Percentiles rank a stretch among this genome's conserved stretches.
Evolutionary conservation across 2,888 invertebrate genomes (phyloP).

Genomic region (Nezara viridula): DNA sequence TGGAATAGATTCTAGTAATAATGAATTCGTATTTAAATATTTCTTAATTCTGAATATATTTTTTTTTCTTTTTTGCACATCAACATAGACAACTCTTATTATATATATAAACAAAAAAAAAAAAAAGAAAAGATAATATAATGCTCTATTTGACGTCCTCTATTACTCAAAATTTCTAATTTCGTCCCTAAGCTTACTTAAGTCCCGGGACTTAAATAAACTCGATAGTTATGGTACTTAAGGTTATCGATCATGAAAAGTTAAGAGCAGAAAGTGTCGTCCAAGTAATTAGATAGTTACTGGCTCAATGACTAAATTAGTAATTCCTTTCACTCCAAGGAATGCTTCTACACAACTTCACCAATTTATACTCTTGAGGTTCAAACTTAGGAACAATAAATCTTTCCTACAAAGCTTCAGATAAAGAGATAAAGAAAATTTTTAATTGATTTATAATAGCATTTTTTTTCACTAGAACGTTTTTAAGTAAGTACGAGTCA

Average conservation of each 20-base stretch:
- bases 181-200: neutral
- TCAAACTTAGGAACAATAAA: neutral
- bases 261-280: conserved; percentile 16
- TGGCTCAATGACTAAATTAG: neutral
- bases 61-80: no score
- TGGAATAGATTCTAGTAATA: no score
- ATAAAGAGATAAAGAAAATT: neutral
- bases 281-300: conserved; percentile 21
- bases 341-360: conserved; percentile 6
- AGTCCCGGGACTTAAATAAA: neutral
- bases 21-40: no score
- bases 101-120: no score
- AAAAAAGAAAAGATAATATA: no score
- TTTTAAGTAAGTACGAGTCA: no score
- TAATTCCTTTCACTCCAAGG: neutral
- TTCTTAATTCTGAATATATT: no score
- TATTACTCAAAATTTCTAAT: neutral
- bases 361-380: conserved; percentile 26
- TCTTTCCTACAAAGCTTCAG: neutral
- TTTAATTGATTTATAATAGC: neutral
- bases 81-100: no score
- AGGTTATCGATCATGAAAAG: neutral
- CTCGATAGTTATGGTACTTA: neutral
- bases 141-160: neutral
- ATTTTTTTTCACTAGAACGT: no score